Evolutionary conservation across 2,797 vertebrate species (phyloP).

Genomic region (Rhincodon typus): DNA sequence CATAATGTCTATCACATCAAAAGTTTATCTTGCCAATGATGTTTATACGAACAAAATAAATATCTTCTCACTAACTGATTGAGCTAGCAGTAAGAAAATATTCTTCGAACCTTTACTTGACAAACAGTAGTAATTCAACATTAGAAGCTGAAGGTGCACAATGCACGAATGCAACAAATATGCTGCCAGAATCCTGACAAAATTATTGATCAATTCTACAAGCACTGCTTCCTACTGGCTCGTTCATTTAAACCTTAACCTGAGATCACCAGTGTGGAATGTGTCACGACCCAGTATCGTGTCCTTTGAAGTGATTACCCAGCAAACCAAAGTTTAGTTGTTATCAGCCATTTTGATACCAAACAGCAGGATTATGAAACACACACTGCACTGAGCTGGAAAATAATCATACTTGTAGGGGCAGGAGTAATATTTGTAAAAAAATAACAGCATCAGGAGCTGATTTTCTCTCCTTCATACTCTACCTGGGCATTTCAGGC

Average conservation of each 20-base stretch:
- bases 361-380: background rate
- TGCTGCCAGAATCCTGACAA: background rate
- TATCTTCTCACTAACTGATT: background rate
- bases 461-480: background rate
- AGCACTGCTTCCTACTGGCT: background rate
- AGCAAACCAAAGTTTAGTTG: background rate
- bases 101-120: background rate
- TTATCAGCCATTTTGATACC: background rate
- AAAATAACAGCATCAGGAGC: background rate
- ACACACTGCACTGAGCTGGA: background rate
- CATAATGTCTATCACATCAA: too few relatives aligned
- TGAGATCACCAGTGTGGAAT: background rate
- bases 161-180: background rate
- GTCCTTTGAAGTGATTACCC: background rate
- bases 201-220: background rate
- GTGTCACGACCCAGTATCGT: background rate
- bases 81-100: background rate
- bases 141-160: background rate
- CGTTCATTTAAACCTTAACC: background rate
- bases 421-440: background rate
- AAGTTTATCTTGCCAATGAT: too few relatives aligned
- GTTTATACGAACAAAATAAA: too few relatives aligned
- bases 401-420: background rate
- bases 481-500: background rate
- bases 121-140: background rate